phyloP scores from a whole-genome alignment of 2,888 invertebrate genomes.

The Aspidiotus rigidus region DNA sequence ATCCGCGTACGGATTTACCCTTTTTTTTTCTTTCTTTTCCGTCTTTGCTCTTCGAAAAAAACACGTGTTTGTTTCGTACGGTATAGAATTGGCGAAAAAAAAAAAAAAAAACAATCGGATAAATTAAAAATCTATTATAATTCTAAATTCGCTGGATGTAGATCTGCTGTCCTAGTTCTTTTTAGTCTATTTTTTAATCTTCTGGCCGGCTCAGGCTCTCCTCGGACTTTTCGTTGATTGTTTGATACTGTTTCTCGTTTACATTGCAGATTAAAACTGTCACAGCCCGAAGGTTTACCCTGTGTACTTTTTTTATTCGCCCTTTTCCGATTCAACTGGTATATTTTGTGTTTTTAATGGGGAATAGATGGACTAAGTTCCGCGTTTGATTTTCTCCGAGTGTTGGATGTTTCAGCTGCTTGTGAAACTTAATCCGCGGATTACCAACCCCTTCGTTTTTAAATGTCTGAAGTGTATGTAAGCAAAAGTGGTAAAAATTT shows the following conservation, averaged over 20 bases:
- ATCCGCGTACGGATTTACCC: no score
- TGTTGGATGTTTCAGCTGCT: constrained; percentile 26
- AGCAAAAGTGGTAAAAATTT: neutral
- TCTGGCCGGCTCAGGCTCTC: neutral
- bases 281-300: neutral
- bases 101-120: no score
- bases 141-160: no score
- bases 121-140: no score
- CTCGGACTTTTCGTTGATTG: neutral
- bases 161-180: no score
- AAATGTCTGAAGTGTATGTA: neutral
- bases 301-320: neutral
- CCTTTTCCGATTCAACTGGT: neutral
- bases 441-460: constrained; percentile 22
- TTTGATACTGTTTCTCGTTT: constrained; percentile 2
- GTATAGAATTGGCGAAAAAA: no score
- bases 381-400: constrained; percentile 4
- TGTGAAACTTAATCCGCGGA: constrained; percentile 23
- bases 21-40: no score
- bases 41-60: no score
- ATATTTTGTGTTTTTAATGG: constrained; percentile 1
- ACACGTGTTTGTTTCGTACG: no score
- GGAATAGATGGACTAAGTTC: constrained; percentile 2
- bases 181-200: neutral
- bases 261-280: constrained; percentile 2